phyloP scores from a whole-genome alignment of 1,140 invertebrate species.

The Tetragonula clypearis region DNA sequence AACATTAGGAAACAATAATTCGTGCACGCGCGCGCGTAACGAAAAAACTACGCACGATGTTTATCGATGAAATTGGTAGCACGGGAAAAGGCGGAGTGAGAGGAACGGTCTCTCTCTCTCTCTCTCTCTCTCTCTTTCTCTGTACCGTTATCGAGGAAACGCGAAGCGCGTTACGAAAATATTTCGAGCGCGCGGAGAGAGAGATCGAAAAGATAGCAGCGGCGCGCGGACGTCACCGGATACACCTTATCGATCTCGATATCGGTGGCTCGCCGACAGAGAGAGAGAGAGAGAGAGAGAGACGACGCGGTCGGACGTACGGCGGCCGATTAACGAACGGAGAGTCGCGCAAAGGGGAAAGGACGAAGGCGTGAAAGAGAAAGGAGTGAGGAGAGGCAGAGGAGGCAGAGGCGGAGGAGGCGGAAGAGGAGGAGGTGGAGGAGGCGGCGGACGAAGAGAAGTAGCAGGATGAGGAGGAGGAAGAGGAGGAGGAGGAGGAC shows the following conservation, averaged over 20 bases:
- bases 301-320: slow-evolving; percentile 64
- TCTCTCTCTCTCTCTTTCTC: too few relatives aligned
- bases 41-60: neutral
- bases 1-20: neutral
- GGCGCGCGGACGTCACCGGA: slow-evolving; percentile 42
- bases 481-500: neutral
- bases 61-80: slow-evolving; percentile 19
- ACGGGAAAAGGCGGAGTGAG: neutral
- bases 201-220: slow-evolving; percentile 48
- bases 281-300: slow-evolving; percentile 35
- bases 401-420: slow-evolving; percentile 6
- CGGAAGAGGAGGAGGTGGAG: neutral
- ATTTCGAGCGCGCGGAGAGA: slow-evolving; percentile 46
- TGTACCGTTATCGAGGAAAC: slow-evolving; percentile 51
- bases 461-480: neutral
- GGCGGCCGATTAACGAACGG: slow-evolving; percentile 73
- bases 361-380: slow-evolving; percentile 52
- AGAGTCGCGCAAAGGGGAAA: slow-evolving; percentile 65
- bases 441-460: neutral
- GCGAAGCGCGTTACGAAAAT: slow-evolving; percentile 48
- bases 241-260: slow-evolving; percentile 58
- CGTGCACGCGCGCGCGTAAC: neutral
- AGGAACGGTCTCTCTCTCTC: neutral
- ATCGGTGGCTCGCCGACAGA: slow-evolving; percentile 32
- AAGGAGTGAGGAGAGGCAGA: slow-evolving; percentile 28